A percentile compares a stretch with the other conserved stretches of the same genome.
These are phyloP conservation scores for Mustela nigripes DNA, from an alignment of 2,113 vertebrate species.

Conservation along the genomic window DNA sequence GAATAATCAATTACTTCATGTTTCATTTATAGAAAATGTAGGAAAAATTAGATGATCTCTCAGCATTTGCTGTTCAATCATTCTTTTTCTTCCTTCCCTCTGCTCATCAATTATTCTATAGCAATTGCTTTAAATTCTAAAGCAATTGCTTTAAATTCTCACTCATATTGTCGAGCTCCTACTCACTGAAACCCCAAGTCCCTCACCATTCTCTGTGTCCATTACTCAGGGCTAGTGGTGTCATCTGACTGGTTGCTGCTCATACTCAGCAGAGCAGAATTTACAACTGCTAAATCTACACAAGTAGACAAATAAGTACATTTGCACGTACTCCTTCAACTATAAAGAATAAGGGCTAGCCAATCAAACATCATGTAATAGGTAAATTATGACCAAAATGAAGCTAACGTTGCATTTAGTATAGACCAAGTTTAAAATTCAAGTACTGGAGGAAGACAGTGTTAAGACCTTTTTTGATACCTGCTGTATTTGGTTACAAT, in stretches of 20 bases:
- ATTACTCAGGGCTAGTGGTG: not conserved
- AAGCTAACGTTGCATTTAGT: not conserved
- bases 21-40: conserved; percentile 58
- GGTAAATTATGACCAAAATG: not conserved
- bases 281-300: not conserved
- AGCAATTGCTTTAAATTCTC: not conserved
- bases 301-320: not conserved
- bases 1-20: conserved; percentile 55
- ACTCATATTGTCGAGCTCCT: not conserved
- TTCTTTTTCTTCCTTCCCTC: not conserved
- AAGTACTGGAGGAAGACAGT: not conserved
- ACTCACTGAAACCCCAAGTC: not conserved
- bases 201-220: not conserved
- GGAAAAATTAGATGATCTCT: conserved; percentile 63
- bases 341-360: not conserved
- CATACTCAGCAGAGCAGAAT: not conserved
- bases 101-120: conserved; percentile 11
- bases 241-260: not conserved
- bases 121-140: not conserved
- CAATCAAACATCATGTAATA: not conserved
- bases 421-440: conserved; percentile 14
- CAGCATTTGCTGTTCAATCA: not conserved
- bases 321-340: not conserved
- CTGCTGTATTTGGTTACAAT: conserved; percentile 26
- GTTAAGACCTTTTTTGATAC: not conserved